Base-by-base conservation (phyloP, 2,888 invertebrate genomes). In the Xylota sylvarum region DNA sequence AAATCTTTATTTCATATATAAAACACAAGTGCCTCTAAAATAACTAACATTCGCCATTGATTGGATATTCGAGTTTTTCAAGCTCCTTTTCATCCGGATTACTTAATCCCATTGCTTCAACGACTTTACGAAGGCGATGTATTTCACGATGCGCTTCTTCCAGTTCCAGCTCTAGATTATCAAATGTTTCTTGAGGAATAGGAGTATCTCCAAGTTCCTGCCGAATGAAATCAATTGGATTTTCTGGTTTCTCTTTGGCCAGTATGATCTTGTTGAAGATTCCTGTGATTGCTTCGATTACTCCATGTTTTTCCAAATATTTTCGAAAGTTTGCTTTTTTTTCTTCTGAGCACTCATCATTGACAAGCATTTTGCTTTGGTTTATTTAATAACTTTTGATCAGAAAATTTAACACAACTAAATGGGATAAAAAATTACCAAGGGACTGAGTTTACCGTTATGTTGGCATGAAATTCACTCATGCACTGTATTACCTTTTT, bases 171-270 rank as follows among this genome's bases (percentile, higher is more conserved):
- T 88, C 88, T 46, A 88, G 62, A 37, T 81, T 69, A 12, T 86
- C 85, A n/a, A 87, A 48, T 0, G 55, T 48, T 55, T 88, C 83
- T 12, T 78, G 60, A 7, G 88, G 52, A 74, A 88, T 62, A 0
- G 80, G 40, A 32, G 52, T 72, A 17, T 77, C 88, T 0, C 89
- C 89, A 0, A 89, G 78, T 48, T 89, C 84, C 32, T 88, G 78
- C 0, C 88, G 82, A 64, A 89, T 79, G n/a, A 88, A 88, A 58
- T 88, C 84, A 52, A 89, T 70, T 9, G 89, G 88, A 46, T 89
- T 88, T 3, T 86, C 87, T 14, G 88, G 89, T 50, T 81, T 89
- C 2, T 83, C 81, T 12, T 81, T 84, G 14, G 64, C 78, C 9
- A 79, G 60, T 40, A 84, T 72, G 6, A 89, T 50, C 43, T 88